Evolutionary conservation across 2,113 vertebrate species (phyloP), one percentile per base, ranked within the genome.

Genomic region (Paracanthobrama guichenoti): DNA sequence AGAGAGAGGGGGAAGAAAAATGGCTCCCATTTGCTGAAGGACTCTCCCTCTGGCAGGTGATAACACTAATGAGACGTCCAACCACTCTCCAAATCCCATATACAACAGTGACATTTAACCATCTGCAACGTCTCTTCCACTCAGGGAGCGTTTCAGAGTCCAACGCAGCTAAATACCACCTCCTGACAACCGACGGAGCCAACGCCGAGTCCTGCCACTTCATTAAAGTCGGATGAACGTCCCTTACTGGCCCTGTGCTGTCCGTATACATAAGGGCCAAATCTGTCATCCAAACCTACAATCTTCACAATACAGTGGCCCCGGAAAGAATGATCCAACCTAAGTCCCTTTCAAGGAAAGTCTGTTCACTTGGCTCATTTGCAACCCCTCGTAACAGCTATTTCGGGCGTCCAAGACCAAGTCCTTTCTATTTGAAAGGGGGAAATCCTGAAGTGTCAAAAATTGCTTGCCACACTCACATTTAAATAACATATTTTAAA

Each of bases 81-180:
- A 66, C 57, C 76, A 76, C 85, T 87, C 73, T 81, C 81, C 55
- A 88, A 77, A 89, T 86, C 77, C 57, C 80, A 79, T 75, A 79
- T 81, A 55, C 73, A 42, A n/a, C n/a, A 44, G 64, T 88, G 87
- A 83, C 82, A 81, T 85, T 83, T 85, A 60, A 35, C 62, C 80
- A 35, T 87, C 84, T 86, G 85, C 62, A 42, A 50, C 64, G 74
- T 26, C 44, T 48, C 53, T 73, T 59, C 24, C 53, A 26, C 74
- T n/a, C 77, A 35, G 59, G 53, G 71, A 73, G 55, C 26, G 22
- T 66, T 79, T 67, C 75, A 42, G 64, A 50, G 28, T 28, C 42
- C 39, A 42, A 31, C 66, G 26, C 12, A 73, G 82, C 53, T 83
- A 81, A 89, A 89, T 88, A 72, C 69, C 62, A 80, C 26, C 50